Evolutionary conservation across 2,888 invertebrate genomes (phyloP).

Genomic region (Pardosa pseudoannulata): DNA sequence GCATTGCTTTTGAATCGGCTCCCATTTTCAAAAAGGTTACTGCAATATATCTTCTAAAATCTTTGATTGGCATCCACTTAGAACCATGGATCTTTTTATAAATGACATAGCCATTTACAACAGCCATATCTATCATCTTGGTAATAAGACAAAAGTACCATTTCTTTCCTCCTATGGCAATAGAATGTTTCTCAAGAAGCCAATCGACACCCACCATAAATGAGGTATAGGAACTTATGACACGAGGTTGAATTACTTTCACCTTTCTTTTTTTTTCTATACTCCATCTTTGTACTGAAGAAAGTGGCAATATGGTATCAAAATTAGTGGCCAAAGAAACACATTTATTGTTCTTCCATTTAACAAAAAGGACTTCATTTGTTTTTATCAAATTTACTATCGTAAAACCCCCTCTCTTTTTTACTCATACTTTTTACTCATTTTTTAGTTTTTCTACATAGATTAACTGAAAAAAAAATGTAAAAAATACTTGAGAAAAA

Average conservation of each 20-base stretch:
- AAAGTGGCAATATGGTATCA: slow-evolving; percentile 3
- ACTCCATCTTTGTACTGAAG: slow-evolving; percentile 3
- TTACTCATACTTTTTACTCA: too few species aligned
- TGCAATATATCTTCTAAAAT: slow-evolving; percentile 6
- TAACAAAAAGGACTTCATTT: neutral
- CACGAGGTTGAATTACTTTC: neutral
- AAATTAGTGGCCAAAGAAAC: neutral
- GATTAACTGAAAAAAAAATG: too few species aligned
- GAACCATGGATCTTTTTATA: slow-evolving; percentile 3
- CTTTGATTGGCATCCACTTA: neutral
- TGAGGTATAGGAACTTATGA: neutral
- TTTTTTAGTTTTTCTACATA: too few species aligned
- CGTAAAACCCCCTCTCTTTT: neutral
- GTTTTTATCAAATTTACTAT: too few species aligned
- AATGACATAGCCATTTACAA: slow-evolving; percentile 4
- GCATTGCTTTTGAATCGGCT: neutral
- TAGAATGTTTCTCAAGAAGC: slow-evolving; percentile 15
- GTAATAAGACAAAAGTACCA: neutral
- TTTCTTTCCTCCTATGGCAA: neutral
- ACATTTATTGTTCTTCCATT: neutral
- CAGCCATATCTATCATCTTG: neutral
- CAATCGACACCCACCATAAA: slow-evolving; percentile 3
- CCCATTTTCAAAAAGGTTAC: slow-evolving; percentile 11
- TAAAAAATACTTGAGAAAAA: too few species aligned
- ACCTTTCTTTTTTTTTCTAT: neutral